These are phyloP conservation scores for Gymnoscelis rufifasciata DNA, from an alignment of 2,888 invertebrate genomes.

Conservation along the genomic window DNA sequence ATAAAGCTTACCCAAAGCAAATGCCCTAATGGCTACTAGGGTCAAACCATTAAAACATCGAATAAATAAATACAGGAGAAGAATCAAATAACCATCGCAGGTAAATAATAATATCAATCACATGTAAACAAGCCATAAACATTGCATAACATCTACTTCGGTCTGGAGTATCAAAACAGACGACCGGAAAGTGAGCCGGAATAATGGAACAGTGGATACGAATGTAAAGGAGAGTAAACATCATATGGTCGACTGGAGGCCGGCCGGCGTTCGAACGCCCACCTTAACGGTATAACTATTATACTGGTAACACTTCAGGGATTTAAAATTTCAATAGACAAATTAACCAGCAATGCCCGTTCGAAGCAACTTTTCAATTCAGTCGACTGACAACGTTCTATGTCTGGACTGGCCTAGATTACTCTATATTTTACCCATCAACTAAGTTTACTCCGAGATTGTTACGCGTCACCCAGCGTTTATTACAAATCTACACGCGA, in stretches of 20 bases:
- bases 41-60: too few species aligned
- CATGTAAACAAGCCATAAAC: constrained; percentile 34
- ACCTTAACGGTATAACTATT: constrained; percentile 53
- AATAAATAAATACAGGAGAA: too few species aligned
- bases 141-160: constrained; percentile 42
- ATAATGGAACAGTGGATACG: constrained; percentile 43
- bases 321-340: constrained; percentile 3
- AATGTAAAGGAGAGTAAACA: constrained; percentile 37
- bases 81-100: constrained; percentile 10
- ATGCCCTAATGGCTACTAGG: too few species aligned
- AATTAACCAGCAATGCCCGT: not conserved
- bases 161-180: constrained; percentile 37
- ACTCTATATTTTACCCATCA: too few species aligned
- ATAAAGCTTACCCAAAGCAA: too few species aligned
- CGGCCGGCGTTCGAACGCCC: constrained; percentile 49
- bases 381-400: too few species aligned
- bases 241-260: constrained; percentile 32
- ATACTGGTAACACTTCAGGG: constrained; percentile 13
- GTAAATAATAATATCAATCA: constrained; percentile 25
- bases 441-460: too few species aligned
- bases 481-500: too few species aligned
- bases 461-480: too few species aligned
- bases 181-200: constrained; percentile 40
- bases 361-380: not conserved
- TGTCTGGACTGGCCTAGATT: too few species aligned